These are phyloP conservation scores for Montipora sp. DNA, from an alignment of 64 coral and sea anemone genomes.

Conservation along the genomic window DNA sequence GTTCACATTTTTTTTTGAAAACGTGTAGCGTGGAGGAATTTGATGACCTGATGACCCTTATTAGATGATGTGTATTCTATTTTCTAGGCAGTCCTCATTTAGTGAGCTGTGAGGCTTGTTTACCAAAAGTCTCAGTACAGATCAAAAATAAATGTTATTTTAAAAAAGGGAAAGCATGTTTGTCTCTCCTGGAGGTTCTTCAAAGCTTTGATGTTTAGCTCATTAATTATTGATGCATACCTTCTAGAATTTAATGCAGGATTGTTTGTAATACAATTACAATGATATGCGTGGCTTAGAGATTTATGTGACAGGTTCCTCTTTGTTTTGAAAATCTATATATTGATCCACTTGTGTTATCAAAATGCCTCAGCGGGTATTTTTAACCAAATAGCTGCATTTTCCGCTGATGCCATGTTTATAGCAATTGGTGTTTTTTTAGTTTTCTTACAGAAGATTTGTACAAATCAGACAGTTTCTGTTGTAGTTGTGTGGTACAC, in stretches of 20 bases:
- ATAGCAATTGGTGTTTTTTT: neutral
- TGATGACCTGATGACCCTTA: neutral
- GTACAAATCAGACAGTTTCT: neutral
- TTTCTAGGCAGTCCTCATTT: neutral
- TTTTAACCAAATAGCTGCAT: neutral
- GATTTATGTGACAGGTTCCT: neutral
- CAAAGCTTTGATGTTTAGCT: neutral
- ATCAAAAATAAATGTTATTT: no score
- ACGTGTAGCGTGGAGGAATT: neutral
- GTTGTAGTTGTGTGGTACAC: neutral
- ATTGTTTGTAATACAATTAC: neutral
- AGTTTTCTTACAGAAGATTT: neutral
- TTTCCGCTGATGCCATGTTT: neutral
- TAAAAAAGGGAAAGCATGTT: no score
- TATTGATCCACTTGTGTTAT: constrained; percentile 38
- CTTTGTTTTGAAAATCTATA: neutral
- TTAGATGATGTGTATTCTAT: neutral
- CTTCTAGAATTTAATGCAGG: neutral
- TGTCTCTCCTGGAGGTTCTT: no score
- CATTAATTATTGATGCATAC: neutral
- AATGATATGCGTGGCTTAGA: neutral
- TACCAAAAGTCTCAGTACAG: neutral
- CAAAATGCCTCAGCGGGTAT: neutral
- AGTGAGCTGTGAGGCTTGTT: neutral
- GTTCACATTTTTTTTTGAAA: neutral